phyloP scores from a whole-genome alignment of 2,888 invertebrate genomes.

The Acleris holmiana region DNA sequence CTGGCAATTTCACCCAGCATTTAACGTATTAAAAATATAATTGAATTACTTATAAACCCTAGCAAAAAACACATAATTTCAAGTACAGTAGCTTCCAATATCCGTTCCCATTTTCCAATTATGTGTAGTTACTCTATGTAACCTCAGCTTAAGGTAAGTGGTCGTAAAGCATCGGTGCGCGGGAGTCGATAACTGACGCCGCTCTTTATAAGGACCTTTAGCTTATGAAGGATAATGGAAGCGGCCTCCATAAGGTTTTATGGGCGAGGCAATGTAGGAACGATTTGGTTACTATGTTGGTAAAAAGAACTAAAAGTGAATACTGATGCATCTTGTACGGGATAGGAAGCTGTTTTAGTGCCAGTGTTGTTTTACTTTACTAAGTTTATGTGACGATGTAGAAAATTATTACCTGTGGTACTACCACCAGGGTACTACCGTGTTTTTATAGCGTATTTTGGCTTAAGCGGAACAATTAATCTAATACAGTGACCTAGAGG shows the following conservation, averaged over 20 bases:
- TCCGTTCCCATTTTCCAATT: constrained; percentile 43
- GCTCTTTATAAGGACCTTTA: constrained; percentile 61
- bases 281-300: constrained; percentile 70
- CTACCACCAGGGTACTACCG: too few relatives aligned
- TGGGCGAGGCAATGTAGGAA: constrained; percentile 52
- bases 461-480: too few relatives aligned
- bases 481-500: too few relatives aligned
- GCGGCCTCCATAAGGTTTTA: constrained; percentile 68
- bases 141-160: constrained; percentile 57
- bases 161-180: constrained; percentile 63
- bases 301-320: constrained; percentile 44
- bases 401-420: too few relatives aligned
- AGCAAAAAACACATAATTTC: constrained; percentile 17
- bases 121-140: constrained; percentile 43
- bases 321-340: background rate
- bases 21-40: constrained; percentile 13
- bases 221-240: constrained; percentile 76
- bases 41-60: constrained; percentile 23
- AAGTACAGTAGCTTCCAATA: constrained; percentile 34
- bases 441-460: too few relatives aligned
- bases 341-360: background rate
- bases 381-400: background rate
- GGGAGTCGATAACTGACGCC: constrained; percentile 63
- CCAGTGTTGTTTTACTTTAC: background rate
- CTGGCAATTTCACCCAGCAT: background rate